Conservation (phyloP, 2,888 invertebrate genomes). For the Polylopha cassiicola region DNA sequence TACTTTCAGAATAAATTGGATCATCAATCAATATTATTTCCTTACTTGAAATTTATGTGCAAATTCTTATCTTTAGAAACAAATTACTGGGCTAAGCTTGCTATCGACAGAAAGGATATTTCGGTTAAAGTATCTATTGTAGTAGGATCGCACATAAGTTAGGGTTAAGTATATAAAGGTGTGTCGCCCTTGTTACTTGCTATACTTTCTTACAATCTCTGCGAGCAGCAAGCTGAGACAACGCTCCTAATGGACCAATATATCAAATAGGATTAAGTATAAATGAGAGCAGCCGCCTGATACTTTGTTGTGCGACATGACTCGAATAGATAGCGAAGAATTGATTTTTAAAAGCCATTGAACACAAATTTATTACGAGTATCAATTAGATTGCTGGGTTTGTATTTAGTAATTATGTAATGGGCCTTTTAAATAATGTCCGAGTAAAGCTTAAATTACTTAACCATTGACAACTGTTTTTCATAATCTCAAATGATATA, state of each 20-base stretch:
- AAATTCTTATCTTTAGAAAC: conserved; percentile 28
- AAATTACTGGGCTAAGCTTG: neutral
- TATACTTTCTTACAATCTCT: conserved; percentile 65
- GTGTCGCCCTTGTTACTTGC: conserved; percentile 43
- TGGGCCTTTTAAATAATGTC: no score
- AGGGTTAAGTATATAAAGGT: conserved; percentile 41
- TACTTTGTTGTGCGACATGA: conserved; percentile 60
- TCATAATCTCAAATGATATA: no score
- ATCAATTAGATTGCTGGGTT: no score
- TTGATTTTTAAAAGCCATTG: conserved; percentile 33
- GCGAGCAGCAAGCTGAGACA: conserved; percentile 53
- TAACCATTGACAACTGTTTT: no score
- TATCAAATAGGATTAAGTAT: conserved; percentile 72
- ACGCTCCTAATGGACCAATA: conserved; percentile 68
- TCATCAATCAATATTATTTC: conserved; percentile 57
- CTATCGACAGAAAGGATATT: neutral
- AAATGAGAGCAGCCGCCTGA: conserved; percentile 62
- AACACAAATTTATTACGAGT: no score
- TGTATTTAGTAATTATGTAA: no score
- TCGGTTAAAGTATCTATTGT: neutral
- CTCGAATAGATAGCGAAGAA: conserved; percentile 47
- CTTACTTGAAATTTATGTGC: conserved; percentile 42
- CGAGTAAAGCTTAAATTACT: no score
- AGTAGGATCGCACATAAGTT: conserved; percentile 10
- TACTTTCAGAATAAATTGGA: conserved; percentile 42